phyloP scores from a whole-genome alignment of 2,888 invertebrate species.

The Archips crataeganus region DNA sequence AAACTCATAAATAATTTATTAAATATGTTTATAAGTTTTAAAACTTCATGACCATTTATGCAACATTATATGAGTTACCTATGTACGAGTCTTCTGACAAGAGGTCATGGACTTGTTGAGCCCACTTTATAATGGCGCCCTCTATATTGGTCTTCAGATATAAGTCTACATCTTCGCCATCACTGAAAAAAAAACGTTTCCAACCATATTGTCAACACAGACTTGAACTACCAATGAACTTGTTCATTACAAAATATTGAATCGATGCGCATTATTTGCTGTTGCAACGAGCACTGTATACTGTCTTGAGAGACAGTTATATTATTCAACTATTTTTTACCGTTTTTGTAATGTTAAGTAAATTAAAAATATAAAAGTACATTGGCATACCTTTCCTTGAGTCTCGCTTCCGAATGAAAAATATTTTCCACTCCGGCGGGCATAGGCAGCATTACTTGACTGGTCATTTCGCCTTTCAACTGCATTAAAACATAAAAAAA shows the following conservation, averaged over 20 bases:
- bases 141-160: constrained; percentile 93
- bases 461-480: constrained; percentile 93
- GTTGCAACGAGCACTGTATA: too few relatives aligned
- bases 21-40: too few relatives aligned
- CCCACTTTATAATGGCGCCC: constrained; percentile 95
- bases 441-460: constrained; percentile 94
- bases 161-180: constrained; percentile 87
- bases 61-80: constrained; percentile 53
- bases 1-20: too few relatives aligned
- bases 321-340: too few relatives aligned
- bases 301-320: too few relatives aligned
- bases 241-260: too few relatives aligned
- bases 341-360: too few relatives aligned
- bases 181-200: constrained; percentile 60
- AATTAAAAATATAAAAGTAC: too few relatives aligned
- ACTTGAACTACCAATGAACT: too few relatives aligned
- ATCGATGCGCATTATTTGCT: too few relatives aligned
- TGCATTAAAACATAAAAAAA: constrained; percentile 48
- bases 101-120: constrained; percentile 91
- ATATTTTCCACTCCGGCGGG: constrained; percentile 91
- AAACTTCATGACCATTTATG: too few relatives aligned
- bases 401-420: constrained; percentile 85
- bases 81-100: constrained; percentile 91
- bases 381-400: constrained; percentile 69
- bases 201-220: too few relatives aligned